Evolutionary conservation across 2,888 invertebrate species (phyloP).

Genomic region (Archips xylosteana): DNA sequence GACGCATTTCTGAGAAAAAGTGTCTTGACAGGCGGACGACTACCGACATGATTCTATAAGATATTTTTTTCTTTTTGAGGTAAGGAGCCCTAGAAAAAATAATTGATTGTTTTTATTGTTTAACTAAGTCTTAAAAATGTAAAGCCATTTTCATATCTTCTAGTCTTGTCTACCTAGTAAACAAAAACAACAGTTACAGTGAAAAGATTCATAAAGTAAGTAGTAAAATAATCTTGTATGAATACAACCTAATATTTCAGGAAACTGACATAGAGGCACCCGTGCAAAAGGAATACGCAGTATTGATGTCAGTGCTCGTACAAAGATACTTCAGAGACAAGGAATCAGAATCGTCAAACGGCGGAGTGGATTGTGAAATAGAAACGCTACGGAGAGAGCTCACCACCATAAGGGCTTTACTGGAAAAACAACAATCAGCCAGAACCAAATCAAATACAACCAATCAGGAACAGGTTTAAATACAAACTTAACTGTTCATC

Average conservation of each 20-base stretch:
- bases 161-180: not conserved
- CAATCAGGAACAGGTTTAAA: not conserved
- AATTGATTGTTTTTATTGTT: no score
- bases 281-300: slow-evolving; percentile 76
- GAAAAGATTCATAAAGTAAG: not conserved
- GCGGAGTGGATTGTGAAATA: slow-evolving; percentile 65
- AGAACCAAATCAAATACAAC: not conserved
- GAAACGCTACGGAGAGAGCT: slow-evolving; percentile 78
- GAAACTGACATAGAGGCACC: slow-evolving; percentile 72
- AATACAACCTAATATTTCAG: slow-evolving; percentile 47
- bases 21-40: no score
- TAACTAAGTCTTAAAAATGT: no score
- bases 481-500: no score
- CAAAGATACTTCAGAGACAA: slow-evolving; percentile 87
- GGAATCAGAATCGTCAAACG: slow-evolving; percentile 45
- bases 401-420: slow-evolving; percentile 51
- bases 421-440: slow-evolving; percentile 11
- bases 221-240: not conserved
- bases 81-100: no score
- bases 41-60: no score
- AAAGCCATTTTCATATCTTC: not conserved
- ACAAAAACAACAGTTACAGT: not conserved
- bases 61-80: no score
- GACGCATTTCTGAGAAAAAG: no score
- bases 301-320: slow-evolving; percentile 85